Conservation (phyloP, 1,140 invertebrate genomes). For the Carposina sasakii region DNA sequence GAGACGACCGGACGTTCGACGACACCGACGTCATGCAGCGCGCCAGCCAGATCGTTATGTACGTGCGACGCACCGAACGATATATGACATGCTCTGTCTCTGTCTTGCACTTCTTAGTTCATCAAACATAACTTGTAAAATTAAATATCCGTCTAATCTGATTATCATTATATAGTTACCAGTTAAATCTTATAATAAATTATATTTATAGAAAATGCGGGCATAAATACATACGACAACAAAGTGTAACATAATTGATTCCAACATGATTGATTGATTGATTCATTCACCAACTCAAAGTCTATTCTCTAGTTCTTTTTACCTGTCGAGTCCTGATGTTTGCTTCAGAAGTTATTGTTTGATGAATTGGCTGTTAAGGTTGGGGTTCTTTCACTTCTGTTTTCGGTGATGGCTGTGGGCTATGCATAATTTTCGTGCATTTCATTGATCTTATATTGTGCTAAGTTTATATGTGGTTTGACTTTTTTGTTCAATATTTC, state of each 20-base stretch:
- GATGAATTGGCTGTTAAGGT: slow-evolving; percentile 38
- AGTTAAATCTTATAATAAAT: too few species aligned
- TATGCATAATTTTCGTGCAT: slow-evolving; percentile 34
- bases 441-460: slow-evolving; percentile 13
- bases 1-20: slow-evolving; percentile 78
- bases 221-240: too few species aligned
- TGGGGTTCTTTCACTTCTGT: slow-evolving; percentile 28
- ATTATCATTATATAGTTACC: too few species aligned
- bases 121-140: slow-evolving; percentile 41
- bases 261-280: too few species aligned
- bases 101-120: slow-evolving; percentile 23
- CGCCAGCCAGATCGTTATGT: slow-evolving; percentile 89
- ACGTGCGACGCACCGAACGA: slow-evolving; percentile 66
- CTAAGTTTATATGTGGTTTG: slow-evolving; percentile 9
- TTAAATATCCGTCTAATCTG: too few species aligned
- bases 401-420: slow-evolving; percentile 42
- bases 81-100: slow-evolving; percentile 22
- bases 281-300: too few species aligned
- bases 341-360: slow-evolving; percentile 36
- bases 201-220: too few species aligned
- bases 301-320: too few species aligned
- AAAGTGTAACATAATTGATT: too few species aligned
- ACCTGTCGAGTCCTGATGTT: not conserved
- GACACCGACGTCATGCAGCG: slow-evolving; percentile 85
- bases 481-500: not conserved